phyloP scores from a whole-genome alignment of 2,888 invertebrate genomes.

The Anthophora plumipes region DNA sequence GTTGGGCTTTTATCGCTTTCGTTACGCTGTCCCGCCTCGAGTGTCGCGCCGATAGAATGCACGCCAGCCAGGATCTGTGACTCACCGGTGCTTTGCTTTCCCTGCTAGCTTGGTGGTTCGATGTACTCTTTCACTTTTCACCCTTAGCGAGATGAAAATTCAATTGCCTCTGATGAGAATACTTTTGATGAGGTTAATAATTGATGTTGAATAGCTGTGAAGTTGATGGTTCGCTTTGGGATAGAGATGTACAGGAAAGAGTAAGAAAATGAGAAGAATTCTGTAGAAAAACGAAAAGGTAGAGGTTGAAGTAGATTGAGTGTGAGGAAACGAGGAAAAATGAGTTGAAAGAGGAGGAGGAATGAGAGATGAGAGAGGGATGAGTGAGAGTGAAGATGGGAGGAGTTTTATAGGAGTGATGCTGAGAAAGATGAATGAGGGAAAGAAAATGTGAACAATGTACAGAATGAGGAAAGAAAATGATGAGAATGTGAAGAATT shows the following conservation, averaged over 20 bases:
- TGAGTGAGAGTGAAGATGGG: not conserved
- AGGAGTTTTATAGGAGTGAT: not conserved
- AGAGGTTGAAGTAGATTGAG: too few relatives aligned
- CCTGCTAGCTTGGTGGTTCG: conserved; percentile 24
- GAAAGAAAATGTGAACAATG: not conserved
- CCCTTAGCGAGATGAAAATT: conserved; percentile 1
- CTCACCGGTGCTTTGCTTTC: conserved; percentile 21
- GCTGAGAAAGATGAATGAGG: not conserved
- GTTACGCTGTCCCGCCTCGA: conserved; percentile 18
- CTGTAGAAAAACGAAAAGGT: too few relatives aligned
- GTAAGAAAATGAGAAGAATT: too few relatives aligned
- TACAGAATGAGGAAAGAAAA: too few relatives aligned
- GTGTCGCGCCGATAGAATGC: conserved; percentile 11
- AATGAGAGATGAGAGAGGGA: not conserved
- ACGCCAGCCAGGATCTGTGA: conserved; percentile 9
- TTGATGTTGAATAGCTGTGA: not conserved
- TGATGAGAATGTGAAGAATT: not conserved
- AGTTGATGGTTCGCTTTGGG: not conserved
- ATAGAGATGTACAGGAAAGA: not conserved
- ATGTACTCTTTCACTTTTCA: conserved; percentile 29
- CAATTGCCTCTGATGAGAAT: not conserved
- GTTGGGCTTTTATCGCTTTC: conserved; percentile 54
- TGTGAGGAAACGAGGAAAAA: too few relatives aligned
- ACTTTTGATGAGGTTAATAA: not conserved
- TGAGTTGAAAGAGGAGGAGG: not conserved